These are phyloP conservation scores for Proterorhinus semilunaris DNA, from an alignment of 2,113 vertebrate species.

Conservation along the genomic window DNA sequence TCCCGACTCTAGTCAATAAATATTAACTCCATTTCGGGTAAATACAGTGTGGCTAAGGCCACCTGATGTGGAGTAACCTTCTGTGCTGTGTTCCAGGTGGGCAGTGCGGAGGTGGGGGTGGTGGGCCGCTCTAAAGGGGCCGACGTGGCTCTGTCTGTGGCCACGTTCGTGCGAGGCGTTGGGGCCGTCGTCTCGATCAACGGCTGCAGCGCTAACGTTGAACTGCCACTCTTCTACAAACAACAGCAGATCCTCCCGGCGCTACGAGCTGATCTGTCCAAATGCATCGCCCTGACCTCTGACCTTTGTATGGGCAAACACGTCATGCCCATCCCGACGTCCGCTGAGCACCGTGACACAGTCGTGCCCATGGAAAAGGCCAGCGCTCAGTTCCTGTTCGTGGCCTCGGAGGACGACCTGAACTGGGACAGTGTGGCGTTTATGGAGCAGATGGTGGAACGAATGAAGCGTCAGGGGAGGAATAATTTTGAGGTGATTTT, in stretches of 20 bases:
- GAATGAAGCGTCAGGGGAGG: slow-evolving; percentile 16
- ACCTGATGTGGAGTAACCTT: too few species aligned
- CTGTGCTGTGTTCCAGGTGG: slow-evolving; percentile 24
- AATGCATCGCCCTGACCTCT: slow-evolving; percentile 31
- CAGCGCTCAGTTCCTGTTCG: slow-evolving; percentile 71
- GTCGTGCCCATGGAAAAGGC: slow-evolving; percentile 76
- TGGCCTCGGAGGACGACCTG: slow-evolving; percentile 69
- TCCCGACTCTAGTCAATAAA: too few species aligned
- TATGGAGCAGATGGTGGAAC: slow-evolving; percentile 50
- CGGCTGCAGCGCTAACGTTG: slow-evolving; percentile 41
- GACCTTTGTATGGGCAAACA: slow-evolving; percentile 25
- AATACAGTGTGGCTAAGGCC: too few species aligned
- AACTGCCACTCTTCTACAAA: slow-evolving; percentile 31
- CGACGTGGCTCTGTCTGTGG: slow-evolving; percentile 50
- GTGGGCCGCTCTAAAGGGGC: slow-evolving; percentile 43
- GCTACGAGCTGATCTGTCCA: not conserved
- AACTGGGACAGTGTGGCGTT: slow-evolving; percentile 74
- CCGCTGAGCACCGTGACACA: slow-evolving; percentile 59
- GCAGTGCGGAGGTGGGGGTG: slow-evolving; percentile 46
- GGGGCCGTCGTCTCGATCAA: slow-evolving; percentile 60
- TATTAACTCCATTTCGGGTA: too few species aligned
- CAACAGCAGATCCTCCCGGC: slow-evolving; percentile 20
- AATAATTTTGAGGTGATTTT: too few species aligned
- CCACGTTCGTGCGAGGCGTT: slow-evolving; percentile 36
- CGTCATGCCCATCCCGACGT: not conserved